These are phyloP conservation scores for Drosophila histrio DNA, from an alignment of 2,888 invertebrate species.

Conservation along the genomic window DNA sequence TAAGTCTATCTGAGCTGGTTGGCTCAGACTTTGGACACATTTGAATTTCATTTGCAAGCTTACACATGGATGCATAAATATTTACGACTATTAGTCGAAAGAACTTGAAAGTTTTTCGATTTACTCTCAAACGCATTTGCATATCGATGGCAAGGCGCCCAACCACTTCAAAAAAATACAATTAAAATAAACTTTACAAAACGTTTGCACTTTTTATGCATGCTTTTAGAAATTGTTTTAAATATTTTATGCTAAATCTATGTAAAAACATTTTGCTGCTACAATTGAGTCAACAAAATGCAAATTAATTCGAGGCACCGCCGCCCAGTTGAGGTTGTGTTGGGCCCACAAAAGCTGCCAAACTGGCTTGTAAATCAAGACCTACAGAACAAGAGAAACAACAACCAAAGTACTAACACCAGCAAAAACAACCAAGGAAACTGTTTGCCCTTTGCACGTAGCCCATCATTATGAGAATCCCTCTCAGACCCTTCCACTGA, in stretches of 20 bases:
- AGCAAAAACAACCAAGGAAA: conserved; percentile 18
- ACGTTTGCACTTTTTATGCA: conserved; percentile 40
- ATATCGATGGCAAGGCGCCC: conserved; percentile 62
- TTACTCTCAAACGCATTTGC: conserved; percentile 63
- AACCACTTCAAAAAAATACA: conserved; percentile 35
- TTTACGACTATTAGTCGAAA: conserved; percentile 77
- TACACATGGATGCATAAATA: conserved; percentile 72
- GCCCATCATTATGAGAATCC: conserved; percentile 41
- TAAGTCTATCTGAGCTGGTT: conserved; percentile 39
- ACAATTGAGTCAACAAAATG: conserved; percentile 74
- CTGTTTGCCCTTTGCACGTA: conserved; percentile 42
- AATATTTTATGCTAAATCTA: conserved; percentile 75
- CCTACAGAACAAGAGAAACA: conserved; percentile 12
- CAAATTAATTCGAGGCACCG: conserved; percentile 63
- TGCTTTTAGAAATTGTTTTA: conserved; percentile 54
- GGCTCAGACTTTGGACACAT: conserved; percentile 54
- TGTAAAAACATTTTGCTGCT: conserved; percentile 74
- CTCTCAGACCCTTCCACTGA: conserved; percentile 12
- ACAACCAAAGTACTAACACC: conserved; percentile 11
- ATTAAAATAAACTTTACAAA: conserved; percentile 74
- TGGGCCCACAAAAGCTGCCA: conserved; percentile 34
- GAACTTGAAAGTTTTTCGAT: conserved; percentile 71
- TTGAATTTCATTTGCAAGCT: conserved; percentile 66
- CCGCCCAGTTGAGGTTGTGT: conserved; percentile 22
- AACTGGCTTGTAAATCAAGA: conserved; percentile 70